Base-by-base conservation (phyloP, 1,140 invertebrate genomes). In the Lethrus apterus region DNA sequence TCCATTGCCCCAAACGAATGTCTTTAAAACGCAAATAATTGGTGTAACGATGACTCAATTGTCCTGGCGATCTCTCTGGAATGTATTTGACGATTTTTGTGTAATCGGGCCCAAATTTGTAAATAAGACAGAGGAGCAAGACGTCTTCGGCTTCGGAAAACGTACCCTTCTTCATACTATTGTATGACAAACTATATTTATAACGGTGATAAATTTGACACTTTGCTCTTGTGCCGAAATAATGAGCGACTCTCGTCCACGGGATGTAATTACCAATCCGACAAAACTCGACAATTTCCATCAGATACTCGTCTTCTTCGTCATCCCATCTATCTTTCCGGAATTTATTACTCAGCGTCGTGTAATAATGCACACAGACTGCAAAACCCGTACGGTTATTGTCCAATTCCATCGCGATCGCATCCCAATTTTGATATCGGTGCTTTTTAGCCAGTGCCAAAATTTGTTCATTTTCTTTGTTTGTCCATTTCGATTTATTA, bases 331-430 rank as follows among this genome's bases (percentile, higher is more conserved):
- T 65, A 23, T 57, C 49, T 7, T 62, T 55, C 46, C 52, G 60
- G 46, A 61, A 58, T 48, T 54, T 63, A 47, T 63, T 65, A 14
- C 44, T 58, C 53, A 72, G 63, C 38, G 71, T 70, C 1, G 72
- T 75, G 14, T 75, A 71, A 55, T 72, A 81, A 52, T 80, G 76
- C 2, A 81, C 68, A 60, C 81, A 82, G 55, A 77, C 79, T 51
- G 82, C 79, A 57, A 80, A 84, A 5, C 72, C 77, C 11, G 76
- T 76, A 21, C 83, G 68, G 2, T 70, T 67, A 11, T 71, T 80
- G 1, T 62, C 59, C 9, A 85, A 52, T 54, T 70, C 57, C 29
- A 61, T 35, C 0, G 80, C 77, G 51, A 85, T 81, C 1, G 43
- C 30, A 33, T 77, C 71, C 84, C 83, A 86, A 55, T 84, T 67